These are phyloP conservation scores for Seira musarum DNA, from an alignment of 2,888 invertebrate species.

Conservation along the genomic window DNA sequence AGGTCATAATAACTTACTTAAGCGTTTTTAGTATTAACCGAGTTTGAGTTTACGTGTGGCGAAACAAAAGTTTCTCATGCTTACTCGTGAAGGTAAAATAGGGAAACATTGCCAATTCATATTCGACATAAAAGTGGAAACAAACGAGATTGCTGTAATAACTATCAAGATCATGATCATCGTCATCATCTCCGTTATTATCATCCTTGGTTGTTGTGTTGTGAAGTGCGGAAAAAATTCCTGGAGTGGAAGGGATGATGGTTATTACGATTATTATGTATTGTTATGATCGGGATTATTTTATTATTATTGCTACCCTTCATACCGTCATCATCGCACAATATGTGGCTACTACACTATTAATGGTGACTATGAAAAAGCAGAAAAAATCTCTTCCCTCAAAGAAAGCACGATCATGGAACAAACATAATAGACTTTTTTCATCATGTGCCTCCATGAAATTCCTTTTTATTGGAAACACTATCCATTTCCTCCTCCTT, in stretches of 20 bases:
- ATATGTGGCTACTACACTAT: neutral
- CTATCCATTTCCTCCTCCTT: neutral
- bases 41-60: conserved; percentile 1
- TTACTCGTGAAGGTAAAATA: neutral
- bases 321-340: conserved; percentile 41
- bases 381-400: no score
- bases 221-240: neutral
- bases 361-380: no score
- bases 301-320: conserved; percentile 52
- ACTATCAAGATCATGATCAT: neutral
- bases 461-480: neutral
- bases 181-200: neutral
- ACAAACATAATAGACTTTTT: neutral
- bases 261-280: conserved; percentile 11
- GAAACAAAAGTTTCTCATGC: neutral
- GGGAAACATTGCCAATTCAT: neutral
- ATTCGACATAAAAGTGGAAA: neutral
- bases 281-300: conserved; percentile 46
- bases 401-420: no score
- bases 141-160: neutral
- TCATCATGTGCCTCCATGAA: neutral
- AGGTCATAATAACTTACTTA: conserved; percentile 70
- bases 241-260: neutral
- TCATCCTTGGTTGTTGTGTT: neutral
- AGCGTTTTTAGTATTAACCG: conserved; percentile 32